Evolutionary conservation across 64 coral and sea anemone genomes (phyloP).

Genomic region (Dendronephthya gigantea): DNA sequence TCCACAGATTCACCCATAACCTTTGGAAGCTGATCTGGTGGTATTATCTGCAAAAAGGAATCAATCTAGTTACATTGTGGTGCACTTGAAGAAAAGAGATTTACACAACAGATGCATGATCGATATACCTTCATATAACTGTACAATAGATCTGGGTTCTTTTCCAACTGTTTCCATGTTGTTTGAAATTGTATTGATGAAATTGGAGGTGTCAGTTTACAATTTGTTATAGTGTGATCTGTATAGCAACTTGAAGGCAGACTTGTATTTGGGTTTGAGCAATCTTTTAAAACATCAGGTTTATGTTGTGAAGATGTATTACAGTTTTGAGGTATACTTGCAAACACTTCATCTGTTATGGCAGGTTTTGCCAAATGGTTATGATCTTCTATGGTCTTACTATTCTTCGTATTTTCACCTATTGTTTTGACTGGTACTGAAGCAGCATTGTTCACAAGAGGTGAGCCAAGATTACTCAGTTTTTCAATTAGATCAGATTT

Average conservation of each 20-base stretch:
- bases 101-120: background rate
- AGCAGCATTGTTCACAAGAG: background rate
- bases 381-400: background rate
- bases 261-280: no score
- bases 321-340: no score
- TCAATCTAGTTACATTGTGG: background rate
- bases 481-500: background rate
- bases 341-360: background rate
- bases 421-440: background rate
- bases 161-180: constrained; percentile 46
- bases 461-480: background rate
- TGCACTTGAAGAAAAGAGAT: no score
- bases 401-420: background rate
- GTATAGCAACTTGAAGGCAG: background rate
- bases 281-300: no score
- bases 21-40: background rate
- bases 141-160: constrained; percentile 14
- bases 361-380: background rate
- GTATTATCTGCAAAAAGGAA: background rate
- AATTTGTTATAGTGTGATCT: background rate
- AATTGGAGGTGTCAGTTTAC: background rate
- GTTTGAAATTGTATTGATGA: constrained; percentile 48
- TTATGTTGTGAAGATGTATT: background rate
- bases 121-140: background rate
- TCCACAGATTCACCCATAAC: background rate